Percentiles rank a stretch among this genome's conserved stretches.
These are phyloP conservation scores for Phaethornis superciliosus DNA, from an alignment of 2,113 vertebrate species.

Conservation along the genomic window DNA sequence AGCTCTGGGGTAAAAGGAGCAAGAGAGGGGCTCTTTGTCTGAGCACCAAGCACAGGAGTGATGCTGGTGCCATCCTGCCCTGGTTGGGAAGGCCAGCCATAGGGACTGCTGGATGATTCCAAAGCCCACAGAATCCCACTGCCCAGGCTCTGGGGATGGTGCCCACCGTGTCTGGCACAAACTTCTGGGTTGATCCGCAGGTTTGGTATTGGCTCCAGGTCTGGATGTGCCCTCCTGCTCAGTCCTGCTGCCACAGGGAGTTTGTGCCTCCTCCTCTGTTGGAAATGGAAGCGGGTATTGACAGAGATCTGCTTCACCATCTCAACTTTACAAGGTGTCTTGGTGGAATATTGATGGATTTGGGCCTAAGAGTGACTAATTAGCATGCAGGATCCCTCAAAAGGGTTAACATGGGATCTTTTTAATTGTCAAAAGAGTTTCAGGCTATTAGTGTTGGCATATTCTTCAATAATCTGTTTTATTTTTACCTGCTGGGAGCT, in stretches of 20 bases:
- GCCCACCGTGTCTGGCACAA: rapidly evolving
- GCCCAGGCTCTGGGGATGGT: rapidly evolving
- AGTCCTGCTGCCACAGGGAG: rapidly evolving
- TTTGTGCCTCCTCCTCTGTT: rapidly evolving
- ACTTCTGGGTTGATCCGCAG: rapidly evolving
- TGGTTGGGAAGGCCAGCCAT: no score
- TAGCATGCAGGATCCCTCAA: conserved; percentile 50
- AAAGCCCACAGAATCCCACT: rapidly evolving
- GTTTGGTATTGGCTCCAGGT: rapidly evolving
- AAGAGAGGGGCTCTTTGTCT: not conserved
- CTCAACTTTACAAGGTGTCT: not conserved
- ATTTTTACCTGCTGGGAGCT: conserved; percentile 99
- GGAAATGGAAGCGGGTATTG: not conserved
- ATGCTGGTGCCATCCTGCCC: no score
- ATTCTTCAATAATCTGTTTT: conserved; percentile 98
- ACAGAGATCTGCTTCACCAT: not conserved
- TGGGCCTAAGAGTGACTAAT: conserved; percentile 50
- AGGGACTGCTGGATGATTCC: not conserved
- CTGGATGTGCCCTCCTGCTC: no score
- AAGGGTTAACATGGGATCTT: conserved; percentile 82
- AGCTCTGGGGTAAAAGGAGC: rapidly evolving
- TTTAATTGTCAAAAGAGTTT: conserved; percentile 87
- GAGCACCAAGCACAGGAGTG: not conserved
- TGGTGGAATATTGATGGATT: conserved; percentile 14
- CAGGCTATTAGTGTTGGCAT: conserved; percentile 93